Base-by-base conservation (phyloP, 2,797 vertebrate genomes). In the Channallabes apus region DNA sequence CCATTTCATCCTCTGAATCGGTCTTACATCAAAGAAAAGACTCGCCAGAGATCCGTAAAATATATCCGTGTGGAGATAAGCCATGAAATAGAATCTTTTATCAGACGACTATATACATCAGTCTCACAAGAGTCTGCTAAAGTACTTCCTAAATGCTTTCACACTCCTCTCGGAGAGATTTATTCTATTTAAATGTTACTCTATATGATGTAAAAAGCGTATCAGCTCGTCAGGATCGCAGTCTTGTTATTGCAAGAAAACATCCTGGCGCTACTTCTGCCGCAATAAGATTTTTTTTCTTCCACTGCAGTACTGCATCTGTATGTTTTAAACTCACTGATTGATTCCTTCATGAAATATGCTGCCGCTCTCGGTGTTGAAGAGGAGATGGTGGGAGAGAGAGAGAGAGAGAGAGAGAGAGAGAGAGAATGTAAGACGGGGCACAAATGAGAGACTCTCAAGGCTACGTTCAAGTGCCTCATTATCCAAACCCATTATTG, bases 291-390 rank as follows among this genome's bases (percentile, higher is more conserved):
- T 51, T 17, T 29, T 17, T 68, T 29, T 59, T 20, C 58, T 24
- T 0, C 7, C 29, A 38, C 17, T 38, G 67, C 14, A 65, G 62
- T 15, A 2, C 1, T 7, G 27, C 65, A 35, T 67, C 27, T 67
- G 27, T 18, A 35, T 1, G 17, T 38, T 61, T 58, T 86, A 90
- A 91, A 97, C 97, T 93, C 94, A 98, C 98, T 93, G 87, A 91
- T 96, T 98, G 91, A 99, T 99, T 89, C 95, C 95, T 79, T 96
- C 96, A 83, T 92, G 93, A 92, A 93, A 94, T 87, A 94, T 41
- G 3, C 92, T 95, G 87, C 95, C 94, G 0, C 96, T 96, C 67
- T 96, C 96, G 0, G 96, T 97, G 87, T 97, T 97, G 87, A 96
- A 67, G 3, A 95, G 96, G 0, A 94, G 92, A 96, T 96, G 89